A percentile compares a stretch with the other conserved stretches of the same genome.
These are phyloP conservation scores for Tylochromis polylepis DNA, from an alignment of 2,113 vertebrate genomes.

Conservation along the genomic window DNA sequence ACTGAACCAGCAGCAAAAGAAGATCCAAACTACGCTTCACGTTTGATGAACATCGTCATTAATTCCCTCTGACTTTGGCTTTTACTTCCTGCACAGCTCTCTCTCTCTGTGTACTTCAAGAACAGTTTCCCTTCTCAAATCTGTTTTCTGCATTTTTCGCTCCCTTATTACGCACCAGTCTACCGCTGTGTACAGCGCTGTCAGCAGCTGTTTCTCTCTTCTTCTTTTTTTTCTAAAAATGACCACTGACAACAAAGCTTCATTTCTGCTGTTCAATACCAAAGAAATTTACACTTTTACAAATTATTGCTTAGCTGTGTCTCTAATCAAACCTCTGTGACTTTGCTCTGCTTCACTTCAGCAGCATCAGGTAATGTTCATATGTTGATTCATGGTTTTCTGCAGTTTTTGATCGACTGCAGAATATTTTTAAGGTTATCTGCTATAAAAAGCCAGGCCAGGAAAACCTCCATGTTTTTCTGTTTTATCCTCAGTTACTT, in stretches of 20 bases:
- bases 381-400: no score
- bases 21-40: not conserved
- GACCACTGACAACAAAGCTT: not conserved
- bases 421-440: not conserved
- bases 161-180: not conserved
- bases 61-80: not conserved
- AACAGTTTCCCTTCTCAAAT: not conserved
- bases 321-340: no score
- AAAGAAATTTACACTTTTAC: not conserved
- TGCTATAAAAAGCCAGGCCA: not conserved
- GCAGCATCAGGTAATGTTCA: no score
- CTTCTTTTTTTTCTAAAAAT: not conserved
- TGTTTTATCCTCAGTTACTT: not conserved
- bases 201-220: not conserved
- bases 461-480: not conserved
- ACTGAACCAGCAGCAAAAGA: not conserved
- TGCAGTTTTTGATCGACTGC: not conserved
- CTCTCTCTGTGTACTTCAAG: not conserved
- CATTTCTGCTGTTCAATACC: not conserved
- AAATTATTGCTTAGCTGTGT: not conserved
- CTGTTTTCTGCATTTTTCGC: rapidly evolving
- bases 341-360: no score
- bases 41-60: not conserved
- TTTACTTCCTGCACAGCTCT: not conserved
- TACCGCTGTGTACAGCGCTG: not conserved